Evolutionary conservation across 2,797 vertebrate species (phyloP), one percentile per base, ranked within the genome.

Genomic region (Parambassis ranga): DNA sequence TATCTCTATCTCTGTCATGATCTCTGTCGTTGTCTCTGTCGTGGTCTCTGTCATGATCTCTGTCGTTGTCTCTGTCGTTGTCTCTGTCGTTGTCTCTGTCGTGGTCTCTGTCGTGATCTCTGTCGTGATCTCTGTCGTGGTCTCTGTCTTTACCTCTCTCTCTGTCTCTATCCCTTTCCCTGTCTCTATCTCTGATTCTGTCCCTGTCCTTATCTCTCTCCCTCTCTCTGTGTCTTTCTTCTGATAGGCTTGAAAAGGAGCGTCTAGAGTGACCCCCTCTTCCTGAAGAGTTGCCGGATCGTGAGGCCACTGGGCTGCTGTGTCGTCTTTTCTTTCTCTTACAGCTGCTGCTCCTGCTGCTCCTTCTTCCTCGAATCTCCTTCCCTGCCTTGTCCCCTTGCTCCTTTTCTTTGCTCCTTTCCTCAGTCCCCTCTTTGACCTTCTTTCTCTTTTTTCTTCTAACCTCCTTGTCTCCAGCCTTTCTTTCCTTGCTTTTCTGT

Each of bases 181-280:
- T 53, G 1, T 66, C 52, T 14, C 63, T 27, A 0, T 71, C 42
- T 49, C 33, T 8, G 18, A 10, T 1, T 14, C 73, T 57, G 7
- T 68, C 58, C 13, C 65, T 44, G 1, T 87, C 63, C 67, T 56
- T 73, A 2, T 81, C 39, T 39, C 70, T 28, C 15, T 83, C 65
- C 56, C 52, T 48, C 14, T 90, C 70, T 77, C 63, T 24, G 14
- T 88, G 63, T 75, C 80, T 35, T 58, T 92, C 82, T 51, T 85
- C 89, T 0, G 91, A 92, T 0, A 83, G 55, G 46, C 75, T 94
- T 0, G 94, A 95, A 11, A 91, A 87, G 1, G 93, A 93, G 5
- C 87, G 87, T 32, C 83, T 89, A 2, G 83, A 81, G 2, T 92
- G 81, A 0, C 82, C 69, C 0, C 89, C 92, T 8, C 79, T 89